Base-by-base conservation (phyloP, 2,113 vertebrate species). In the Thunnus thynnus region DNA sequence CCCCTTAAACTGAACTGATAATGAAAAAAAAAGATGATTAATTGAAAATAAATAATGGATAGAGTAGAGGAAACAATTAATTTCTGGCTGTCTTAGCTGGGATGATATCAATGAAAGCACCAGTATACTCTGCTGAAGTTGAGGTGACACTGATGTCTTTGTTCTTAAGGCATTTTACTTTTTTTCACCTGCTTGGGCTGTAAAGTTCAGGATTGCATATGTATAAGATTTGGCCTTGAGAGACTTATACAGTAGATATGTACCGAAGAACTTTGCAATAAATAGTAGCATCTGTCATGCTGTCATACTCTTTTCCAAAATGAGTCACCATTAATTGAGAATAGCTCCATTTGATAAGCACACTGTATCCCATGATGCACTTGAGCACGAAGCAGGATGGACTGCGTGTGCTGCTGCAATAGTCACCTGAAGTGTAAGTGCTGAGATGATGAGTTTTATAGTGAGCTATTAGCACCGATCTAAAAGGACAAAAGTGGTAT, bases 81-180 rank as follows among this genome's bases (percentile, higher is more conserved):
- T 48, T 65, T 41, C 55, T 55, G 54, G 44, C 13, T 2, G 2
- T 51, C n/a, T 47, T 14, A 18, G 51, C n/a, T 46, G 51, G 44
- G 78, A 61, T 77, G 74, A 74, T 60, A 32, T 50, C 32, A 64
- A 86, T 89, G 58, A 86, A 90, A 93, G 91, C 93, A 94, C 92
- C 92, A 89, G 85, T 87, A 14, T 61, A 72, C 22, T 83, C 88
- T 91, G 86, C 78, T 89, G 73, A 84, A 83, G 76, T 71, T 71
- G 73, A 86, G 73, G n/a, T 86, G 90, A 90, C 67, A 44, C 2
- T 72, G 72, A 87, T 44, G 68, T 93, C 76, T 86, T 83, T 86
- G 63, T 80, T 76, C 12, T 93, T 95, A 95, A 95, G 95, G 94
- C 95, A 94, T 94, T 86, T 65, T 30, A 22, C 72, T 69, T 72